Base-by-base conservation (phyloP, 2,888 invertebrate species). In the Drosophila tanythrix region DNA sequence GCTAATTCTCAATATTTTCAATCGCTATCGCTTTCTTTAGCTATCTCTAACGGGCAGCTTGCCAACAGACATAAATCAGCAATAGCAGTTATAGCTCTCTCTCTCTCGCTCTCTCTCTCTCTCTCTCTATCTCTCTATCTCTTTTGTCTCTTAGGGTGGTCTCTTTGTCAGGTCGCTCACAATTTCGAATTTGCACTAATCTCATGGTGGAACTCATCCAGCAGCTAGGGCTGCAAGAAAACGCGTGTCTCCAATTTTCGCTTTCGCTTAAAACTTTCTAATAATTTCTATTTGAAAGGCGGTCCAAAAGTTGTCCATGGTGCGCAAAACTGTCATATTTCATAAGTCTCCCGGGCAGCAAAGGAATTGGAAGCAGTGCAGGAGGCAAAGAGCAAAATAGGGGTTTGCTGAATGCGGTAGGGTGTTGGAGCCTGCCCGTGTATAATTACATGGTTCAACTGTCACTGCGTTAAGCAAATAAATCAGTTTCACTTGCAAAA, bases 361-460 rank as follows among this genome's bases (percentile, higher is more conserved):
- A 35, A 15, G 40, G 38, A 29, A 25, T 27, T 21, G 33, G 18
- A n/a, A n/a, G 35, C 15, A 27, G 46, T 13, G 27, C 33, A 7
- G 56, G 29, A 25, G 3, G 46, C 21, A 7, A 46, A 7, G 13
- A 46, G 46, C 21, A 21, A 46, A 21, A 21, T 27, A 43, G 21
- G 18, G 38, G 31, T 5, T 7, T 7, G 27, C 18, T 2, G 36
- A 5, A 11, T 25, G 18, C 25, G 36, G 18, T 27, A 27, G 58
- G 63, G 51, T 61, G 52, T 62, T 57, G 59, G 40, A 50, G 80
- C 43, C 79, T 77, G 85, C 82, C 78, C 80, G 73, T 86, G 88
- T 83, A 86, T 87, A 88, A 87, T 88, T 87, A 87, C 81, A 88
- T 83, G 88, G 83, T 88, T 88, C 88, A 86, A 86, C 83, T 86